Percentiles rank a stretch among this genome's conserved stretches.
Conservation (phyloP, 1,140 invertebrate genomes). For the Calosoma granatense region DNA sequence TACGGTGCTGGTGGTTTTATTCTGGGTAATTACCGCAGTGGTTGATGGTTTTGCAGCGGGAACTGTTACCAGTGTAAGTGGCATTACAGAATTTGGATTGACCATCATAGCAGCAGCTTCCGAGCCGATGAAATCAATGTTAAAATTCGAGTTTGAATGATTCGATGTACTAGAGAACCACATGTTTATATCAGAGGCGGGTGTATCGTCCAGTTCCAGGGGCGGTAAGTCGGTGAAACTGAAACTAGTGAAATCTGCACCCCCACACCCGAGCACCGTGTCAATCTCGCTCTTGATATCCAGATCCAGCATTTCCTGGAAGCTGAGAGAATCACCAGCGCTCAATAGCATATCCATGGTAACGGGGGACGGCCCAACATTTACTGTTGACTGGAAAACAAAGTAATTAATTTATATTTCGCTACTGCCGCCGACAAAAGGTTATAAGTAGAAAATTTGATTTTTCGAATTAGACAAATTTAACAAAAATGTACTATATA, state of each 20-base stretch:
- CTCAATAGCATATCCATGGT: constrained; percentile 45
- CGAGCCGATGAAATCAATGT: constrained; percentile 59
- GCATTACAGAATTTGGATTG: constrained; percentile 65
- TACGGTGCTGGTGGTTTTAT: constrained; percentile 36
- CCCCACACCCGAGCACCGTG: constrained; percentile 57
- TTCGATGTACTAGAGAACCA: constrained; percentile 44
- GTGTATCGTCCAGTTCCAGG: constrained; percentile 53
- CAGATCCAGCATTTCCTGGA: constrained; percentile 63
- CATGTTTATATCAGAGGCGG: constrained; percentile 42
- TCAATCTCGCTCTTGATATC: constrained; percentile 76
- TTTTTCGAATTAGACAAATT: constrained; percentile 2
- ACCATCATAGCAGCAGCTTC: constrained; percentile 65
- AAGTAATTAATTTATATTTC: no score
- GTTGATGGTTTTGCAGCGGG: constrained; percentile 15
- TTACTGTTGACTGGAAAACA: constrained; percentile 6
- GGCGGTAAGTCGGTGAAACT: constrained; percentile 56
- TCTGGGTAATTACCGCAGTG: constrained; percentile 48
- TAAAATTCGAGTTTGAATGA: constrained; percentile 54
- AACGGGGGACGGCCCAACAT: constrained; percentile 21
- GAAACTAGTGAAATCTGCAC: constrained; percentile 46
- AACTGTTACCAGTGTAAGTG: constrained; percentile 28
- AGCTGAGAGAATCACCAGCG: constrained; percentile 44
- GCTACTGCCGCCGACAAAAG: background rate
- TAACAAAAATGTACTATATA: no score
- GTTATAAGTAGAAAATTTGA: background rate